Evolutionary conservation across 64 coral and sea anemone species (phyloP), one percentile per base, ranked within the genome.

Genomic region (Actinia tenebrosa): DNA sequence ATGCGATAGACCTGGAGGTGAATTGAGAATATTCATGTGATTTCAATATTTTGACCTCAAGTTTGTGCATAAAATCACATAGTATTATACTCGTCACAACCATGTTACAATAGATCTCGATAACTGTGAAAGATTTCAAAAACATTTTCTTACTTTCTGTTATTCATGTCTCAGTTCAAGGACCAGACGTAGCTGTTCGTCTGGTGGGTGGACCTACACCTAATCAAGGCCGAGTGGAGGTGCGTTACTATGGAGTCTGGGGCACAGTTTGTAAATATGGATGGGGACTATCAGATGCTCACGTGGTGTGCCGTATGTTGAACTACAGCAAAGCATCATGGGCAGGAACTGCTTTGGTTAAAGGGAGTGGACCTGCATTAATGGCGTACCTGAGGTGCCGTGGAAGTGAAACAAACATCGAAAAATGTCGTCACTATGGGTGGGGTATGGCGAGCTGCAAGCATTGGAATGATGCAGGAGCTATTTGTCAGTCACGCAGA

Each of bases 291-390:
- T 0, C 47, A 50, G 77, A 79, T 79, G 77, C 77, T 79, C 77
- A 79, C 77, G 77, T 79, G 11, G 16, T 79, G 3, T 79, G 77
- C 45, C 77, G 77, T 45, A 79, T 79, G 77, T 15, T 79, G 42
- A 46, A 46, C 27, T 79, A 79, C 77, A 79, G 44, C 44, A 42
- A 79, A 79, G 77, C 77, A 23, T 66, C 63, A 22, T 66, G 63
- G 63, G 63, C 63, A 22, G 63, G 63, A 66, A 66, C 63, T 22
- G 20, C 63, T 66, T 2, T 66, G 20, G 63, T 13, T n/a, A 66
- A n/a, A 20, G 63, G 63, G 5, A 66, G 20, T 66, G 63, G 63
- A 4, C 63, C 63, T n/a, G 63, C 63, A 7, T 66, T 66, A 66
- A 19, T 66, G 63, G 63, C 22, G 63, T 66, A 66, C 22, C 63